Evolutionary conservation across 1,140 invertebrate genomes (phyloP).

Genomic region (Drosophila orena): DNA sequence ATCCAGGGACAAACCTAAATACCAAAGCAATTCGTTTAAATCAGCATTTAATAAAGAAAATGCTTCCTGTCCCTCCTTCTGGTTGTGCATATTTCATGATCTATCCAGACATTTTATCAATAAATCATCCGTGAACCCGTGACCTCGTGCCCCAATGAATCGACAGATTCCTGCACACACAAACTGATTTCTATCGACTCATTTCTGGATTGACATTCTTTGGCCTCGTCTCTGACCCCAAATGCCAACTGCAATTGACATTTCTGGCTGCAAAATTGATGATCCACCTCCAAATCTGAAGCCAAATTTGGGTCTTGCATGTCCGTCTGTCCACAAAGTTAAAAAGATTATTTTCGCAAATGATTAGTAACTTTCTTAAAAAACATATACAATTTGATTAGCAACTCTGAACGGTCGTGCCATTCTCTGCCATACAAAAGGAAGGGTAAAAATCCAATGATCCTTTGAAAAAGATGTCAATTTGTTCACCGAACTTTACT

Average conservation of each 20-base stretch:
- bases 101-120: conserved; percentile 45
- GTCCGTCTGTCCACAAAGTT: conserved; percentile 33
- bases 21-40: conserved; percentile 36
- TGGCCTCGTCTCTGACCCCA: conserved; percentile 59
- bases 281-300: conserved; percentile 45
- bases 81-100: conserved; percentile 43
- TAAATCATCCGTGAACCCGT: conserved; percentile 59
- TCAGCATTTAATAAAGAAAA: conserved; percentile 32
- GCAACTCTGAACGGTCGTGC: conserved; percentile 21
- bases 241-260: conserved; percentile 76
- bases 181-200: conserved; percentile 53
- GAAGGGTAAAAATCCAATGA: conserved; percentile 30
- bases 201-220: conserved; percentile 47
- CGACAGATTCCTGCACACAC: conserved; percentile 44
- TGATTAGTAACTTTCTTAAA: conserved; percentile 17
- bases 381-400: conserved; percentile 29
- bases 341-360: conserved; percentile 18
- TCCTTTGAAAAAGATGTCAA: conserved; percentile 51
- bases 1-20: neutral
- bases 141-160: conserved; percentile 35
- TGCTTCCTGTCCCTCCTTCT: neutral
- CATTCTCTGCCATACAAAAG: conserved; percentile 14
- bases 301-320: conserved; percentile 18
- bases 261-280: conserved; percentile 70
- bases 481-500: conserved; percentile 27